phyloP scores from a whole-genome alignment of 2,113 vertebrate genomes.

The Chaenogobius annularis region DNA sequence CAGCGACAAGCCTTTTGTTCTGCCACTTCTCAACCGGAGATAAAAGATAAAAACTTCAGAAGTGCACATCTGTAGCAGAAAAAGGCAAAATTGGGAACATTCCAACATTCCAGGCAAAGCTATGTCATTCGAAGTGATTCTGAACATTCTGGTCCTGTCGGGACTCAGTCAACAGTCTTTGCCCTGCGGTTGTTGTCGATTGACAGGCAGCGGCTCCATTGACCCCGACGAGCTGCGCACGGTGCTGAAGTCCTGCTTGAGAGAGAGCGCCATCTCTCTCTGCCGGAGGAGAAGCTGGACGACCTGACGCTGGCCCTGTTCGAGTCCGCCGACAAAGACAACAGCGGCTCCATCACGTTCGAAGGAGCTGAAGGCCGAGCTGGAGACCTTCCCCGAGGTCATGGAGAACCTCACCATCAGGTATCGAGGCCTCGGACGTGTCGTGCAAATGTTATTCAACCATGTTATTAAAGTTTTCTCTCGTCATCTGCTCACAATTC shows the following conservation, averaged over 20 bases:
- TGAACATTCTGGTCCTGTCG: too few relatives aligned
- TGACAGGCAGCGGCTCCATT: conserved; percentile 85
- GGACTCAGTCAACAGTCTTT: not conserved
- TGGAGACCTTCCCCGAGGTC: conserved; percentile 85
- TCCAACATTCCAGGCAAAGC: too few relatives aligned
- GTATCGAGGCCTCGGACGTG: conserved; percentile 61
- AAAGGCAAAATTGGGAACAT: too few relatives aligned
- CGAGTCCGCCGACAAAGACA: conserved; percentile 83
- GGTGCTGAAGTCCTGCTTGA: conserved; percentile 83
- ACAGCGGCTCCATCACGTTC: conserved; percentile 88
- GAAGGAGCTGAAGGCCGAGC: conserved; percentile 84
- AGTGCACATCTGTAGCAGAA: too few relatives aligned
- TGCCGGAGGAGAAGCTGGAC: conserved; percentile 84
- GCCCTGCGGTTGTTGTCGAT: not conserved
- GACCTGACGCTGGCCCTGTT: conserved; percentile 84
- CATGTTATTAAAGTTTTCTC: too few relatives aligned
- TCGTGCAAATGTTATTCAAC: too few relatives aligned
- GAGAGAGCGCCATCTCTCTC: conserved; percentile 84
- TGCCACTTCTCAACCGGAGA: too few relatives aligned
- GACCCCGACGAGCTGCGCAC: conserved; percentile 81
- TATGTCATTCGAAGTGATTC: too few relatives aligned
- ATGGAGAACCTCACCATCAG: conserved; percentile 92
- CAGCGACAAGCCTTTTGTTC: too few relatives aligned
- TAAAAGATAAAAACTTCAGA: too few relatives aligned
- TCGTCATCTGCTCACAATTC: too few relatives aligned